A percentile compares a stretch with the other conserved stretches of the same genome.
phyloP scores from a whole-genome alignment of 2,797 vertebrate species.

The Erethizon dorsatum region DNA sequence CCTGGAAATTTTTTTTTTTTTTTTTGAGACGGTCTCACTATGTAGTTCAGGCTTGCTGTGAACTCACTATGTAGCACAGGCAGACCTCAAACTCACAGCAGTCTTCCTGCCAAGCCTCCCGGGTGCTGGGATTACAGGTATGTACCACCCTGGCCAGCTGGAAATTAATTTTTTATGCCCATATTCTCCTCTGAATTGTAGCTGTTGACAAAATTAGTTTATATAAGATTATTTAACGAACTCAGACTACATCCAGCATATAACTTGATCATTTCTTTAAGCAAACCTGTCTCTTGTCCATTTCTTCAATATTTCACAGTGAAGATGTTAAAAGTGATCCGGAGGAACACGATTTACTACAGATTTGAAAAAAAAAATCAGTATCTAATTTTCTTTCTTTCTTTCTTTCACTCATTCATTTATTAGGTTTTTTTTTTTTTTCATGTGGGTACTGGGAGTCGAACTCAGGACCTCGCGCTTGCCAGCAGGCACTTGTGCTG shows the following conservation, averaged over 20 bases:
- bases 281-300: background rate
- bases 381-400: background rate
- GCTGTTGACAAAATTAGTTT: conserved; percentile 9
- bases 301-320: background rate
- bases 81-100: background rate
- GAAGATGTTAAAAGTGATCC: conserved; percentile 46
- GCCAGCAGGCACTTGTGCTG: too few species aligned
- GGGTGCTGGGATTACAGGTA: background rate
- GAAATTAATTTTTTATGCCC: conserved; percentile 25
- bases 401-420: background rate
- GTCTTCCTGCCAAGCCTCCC: background rate
- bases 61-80: background rate
- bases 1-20: background rate
- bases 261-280: conserved; percentile 18
- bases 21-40: background rate
- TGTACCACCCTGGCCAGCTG: background rate
- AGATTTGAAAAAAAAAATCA: background rate
- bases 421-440: too few species aligned
- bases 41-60: background rate
- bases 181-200: background rate
- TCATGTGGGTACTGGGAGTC: too few species aligned
- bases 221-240: conserved; percentile 40
- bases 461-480: too few species aligned
- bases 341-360: background rate
- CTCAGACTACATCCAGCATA: background rate